These are phyloP conservation scores for Centroberyx gerrardi DNA, from an alignment of 2,797 vertebrate species.

Conservation along the genomic window DNA sequence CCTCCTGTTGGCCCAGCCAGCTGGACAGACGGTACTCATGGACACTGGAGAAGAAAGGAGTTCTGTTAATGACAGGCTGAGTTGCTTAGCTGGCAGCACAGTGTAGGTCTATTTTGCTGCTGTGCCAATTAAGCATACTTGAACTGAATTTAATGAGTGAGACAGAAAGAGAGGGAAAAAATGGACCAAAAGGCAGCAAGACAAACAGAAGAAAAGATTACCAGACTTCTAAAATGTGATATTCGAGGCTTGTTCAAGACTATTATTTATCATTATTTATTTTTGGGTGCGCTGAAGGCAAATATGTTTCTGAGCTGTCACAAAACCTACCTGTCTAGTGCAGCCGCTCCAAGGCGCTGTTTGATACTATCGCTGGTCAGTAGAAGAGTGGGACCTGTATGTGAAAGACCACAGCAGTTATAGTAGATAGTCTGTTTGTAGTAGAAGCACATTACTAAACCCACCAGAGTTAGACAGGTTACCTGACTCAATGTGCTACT, in stretches of 20 bases:
- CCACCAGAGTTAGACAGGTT: background rate
- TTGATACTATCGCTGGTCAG: conserved; percentile 95
- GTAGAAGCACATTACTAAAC: background rate
- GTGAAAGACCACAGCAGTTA: conserved; percentile 24
- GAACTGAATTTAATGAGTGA: conserved; percentile 46
- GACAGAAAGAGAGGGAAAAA: conserved; percentile 15
- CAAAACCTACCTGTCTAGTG: conserved; percentile 90
- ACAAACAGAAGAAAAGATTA: conserved; percentile 3
- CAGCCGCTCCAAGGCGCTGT: conserved; percentile 91
- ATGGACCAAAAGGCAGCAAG: background rate
- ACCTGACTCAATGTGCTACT: background rate
- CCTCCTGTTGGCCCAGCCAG: conserved; percentile 98
- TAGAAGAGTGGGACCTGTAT: conserved; percentile 90
- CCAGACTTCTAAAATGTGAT: too few species aligned
- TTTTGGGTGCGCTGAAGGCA: background rate
- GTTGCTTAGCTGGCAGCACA: conserved; percentile 31
- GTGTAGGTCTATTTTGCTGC: conserved; percentile 27
- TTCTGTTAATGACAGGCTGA: conserved; percentile 41
- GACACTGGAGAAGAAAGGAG: conserved; percentile 80
- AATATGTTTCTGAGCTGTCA: background rate
- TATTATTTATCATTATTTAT: background rate
- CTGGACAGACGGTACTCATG: conserved; percentile 96
- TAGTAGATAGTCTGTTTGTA: conserved; percentile 1
- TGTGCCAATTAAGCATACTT: conserved; percentile 38
- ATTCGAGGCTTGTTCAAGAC: background rate